Evolutionary conservation across 2,888 invertebrate species (phyloP), one percentile per base, ranked within the genome.

Genomic region (Xanthia icteritia): DNA sequence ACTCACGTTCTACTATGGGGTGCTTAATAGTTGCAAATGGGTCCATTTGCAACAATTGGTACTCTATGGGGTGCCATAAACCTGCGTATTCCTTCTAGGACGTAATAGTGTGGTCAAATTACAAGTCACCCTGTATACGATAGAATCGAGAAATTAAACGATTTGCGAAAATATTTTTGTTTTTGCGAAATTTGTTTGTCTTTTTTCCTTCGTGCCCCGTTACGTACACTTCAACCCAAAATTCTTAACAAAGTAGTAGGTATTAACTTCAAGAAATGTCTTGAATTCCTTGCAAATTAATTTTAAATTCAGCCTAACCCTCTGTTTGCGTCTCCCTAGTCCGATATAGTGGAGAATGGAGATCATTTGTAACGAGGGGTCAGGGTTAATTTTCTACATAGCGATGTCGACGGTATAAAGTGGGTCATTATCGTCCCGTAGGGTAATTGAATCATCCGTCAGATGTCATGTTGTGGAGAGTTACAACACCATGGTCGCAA

Each of bases 321-420:
- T 68, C 45, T 77, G 64, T 67, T 86, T 77, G 60, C 60, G 17
- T 56, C 54, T 73, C 31, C 6, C 31, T 58, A 72, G 66, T 79
- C 69, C 78, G 72, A 76, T 82, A 75, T 76, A 83, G 78, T 79
- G 60, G 60, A 71, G 73, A 83, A 77, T 80, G 65, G 64, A 75
- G 72, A 83, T 77, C 80, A 87, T 88, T 87, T 84, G 76, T 87
- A 79, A 76, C 60, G 39, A 82, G 70, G 70, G 86, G 85, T 82
- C 82, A 78, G 82, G 77, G 81, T 85, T 85, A 85, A 89, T 89
- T 89, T 78, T 84, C 72, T 68, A 85, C 87, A 88, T 88, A 83
- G 83, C 86, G 71, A 88, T 83, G 86, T 85, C 79, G 73, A 74
- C 87, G 68, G 75, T 85, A 88, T 76, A 83, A 83, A 89, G 80